Base-by-base conservation (phyloP, 2,113 vertebrate species). In the Athene cunicularia region DNA sequence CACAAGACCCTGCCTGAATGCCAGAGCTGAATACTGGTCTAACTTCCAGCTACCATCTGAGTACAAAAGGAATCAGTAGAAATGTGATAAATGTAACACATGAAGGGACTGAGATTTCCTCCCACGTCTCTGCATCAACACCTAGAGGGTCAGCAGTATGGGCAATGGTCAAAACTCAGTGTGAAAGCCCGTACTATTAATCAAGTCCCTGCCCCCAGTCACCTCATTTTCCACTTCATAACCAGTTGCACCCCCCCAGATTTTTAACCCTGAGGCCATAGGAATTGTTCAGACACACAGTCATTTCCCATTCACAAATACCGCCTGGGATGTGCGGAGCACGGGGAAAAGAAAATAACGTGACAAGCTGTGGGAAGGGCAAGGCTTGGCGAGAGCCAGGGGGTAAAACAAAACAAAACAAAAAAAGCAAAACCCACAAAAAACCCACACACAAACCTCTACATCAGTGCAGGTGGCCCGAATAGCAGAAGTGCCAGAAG, bases 1-100 rank as follows among this genome's bases (percentile, higher is more conserved):
- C 55, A 58, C 62, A 37, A n/a, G 30, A 58, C 6, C 9, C 70
- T 23, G 15, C 35, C 17, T 35, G 33, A 70, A 53, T 27, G 32
- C 10, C 0, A 0, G 30, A 80, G 27, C 52, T 47, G 26, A 83
- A 79, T 4, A 18, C 7, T 7, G 19, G 2, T 45, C 18, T 59
- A 66, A 49, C 60, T 83, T 90, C 27, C 52, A 66, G 37, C 72
- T 79, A n/a, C 23, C 30, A 5, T 27, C 28, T 47, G 26, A 37
- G 22, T 59, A 30, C 26, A 63, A 43, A 90, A 91, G 11, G 12
- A 50, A 58, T n/a, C 26, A 15, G 47, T 17, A 59, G n/a, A 75
- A 66, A 55, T 6, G 6, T 17, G 14, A 47, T 50, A 88, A 66
- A 41, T 2, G 11, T 14, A 83, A 53, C 16, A 33, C 0, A 6